phyloP scores from a whole-genome alignment of 2,797 vertebrate genomes.

The Aselliscus stoliczkanus region DNA sequence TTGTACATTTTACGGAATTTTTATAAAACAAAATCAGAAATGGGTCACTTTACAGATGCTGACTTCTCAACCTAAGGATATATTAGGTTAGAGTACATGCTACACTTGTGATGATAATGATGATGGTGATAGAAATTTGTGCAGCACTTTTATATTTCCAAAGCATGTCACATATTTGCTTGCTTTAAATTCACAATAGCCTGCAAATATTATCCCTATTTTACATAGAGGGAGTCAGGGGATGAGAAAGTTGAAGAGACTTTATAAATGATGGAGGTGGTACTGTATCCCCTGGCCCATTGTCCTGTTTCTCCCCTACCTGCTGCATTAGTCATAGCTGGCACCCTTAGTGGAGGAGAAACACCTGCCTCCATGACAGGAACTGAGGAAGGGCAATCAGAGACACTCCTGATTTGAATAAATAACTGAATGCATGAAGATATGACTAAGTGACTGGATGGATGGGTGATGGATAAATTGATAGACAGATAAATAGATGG shows the following conservation, averaged over 20 bases:
- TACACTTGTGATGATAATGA: neutral
- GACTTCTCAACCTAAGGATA: slow-evolving; percentile 7
- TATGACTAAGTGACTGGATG: neutral
- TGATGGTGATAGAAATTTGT: neutral
- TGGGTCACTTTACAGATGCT: neutral
- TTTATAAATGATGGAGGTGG: neutral
- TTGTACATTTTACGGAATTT: slow-evolving; percentile 16
- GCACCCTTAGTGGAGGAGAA: neutral
- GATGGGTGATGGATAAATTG: neutral
- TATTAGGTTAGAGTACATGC: neutral
- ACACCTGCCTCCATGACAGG: neutral
- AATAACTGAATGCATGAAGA: slow-evolving; percentile 17
- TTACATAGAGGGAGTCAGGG: neutral
- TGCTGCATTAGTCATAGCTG: neutral
- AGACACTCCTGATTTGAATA: neutral
- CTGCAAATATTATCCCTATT: neutral
- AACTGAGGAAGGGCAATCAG: neutral
- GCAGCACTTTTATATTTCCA: neutral
- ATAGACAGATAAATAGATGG: neutral
- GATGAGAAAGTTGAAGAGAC: neutral
- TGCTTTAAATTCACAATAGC: slow-evolving; percentile 29
- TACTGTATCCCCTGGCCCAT: neutral
- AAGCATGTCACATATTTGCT: neutral
- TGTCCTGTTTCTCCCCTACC: neutral
- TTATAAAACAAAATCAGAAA: slow-evolving; percentile 31